phyloP scores from a whole-genome alignment of 2,113 vertebrate species.

The Calyptommatus sinebrachiatus region DNA sequence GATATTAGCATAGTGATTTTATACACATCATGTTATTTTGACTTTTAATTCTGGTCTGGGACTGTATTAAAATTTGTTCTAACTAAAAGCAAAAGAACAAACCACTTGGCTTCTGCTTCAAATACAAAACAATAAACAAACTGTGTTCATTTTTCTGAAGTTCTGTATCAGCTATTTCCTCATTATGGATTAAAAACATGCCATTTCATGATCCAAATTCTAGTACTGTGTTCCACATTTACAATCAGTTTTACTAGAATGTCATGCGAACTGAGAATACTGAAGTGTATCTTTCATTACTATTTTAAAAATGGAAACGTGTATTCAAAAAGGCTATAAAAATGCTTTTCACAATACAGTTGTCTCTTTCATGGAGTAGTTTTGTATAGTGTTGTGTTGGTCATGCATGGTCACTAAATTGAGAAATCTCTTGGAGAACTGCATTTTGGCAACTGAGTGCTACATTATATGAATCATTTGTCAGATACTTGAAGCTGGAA shows the following conservation, averaged over 20 bases:
- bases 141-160: too few species aligned
- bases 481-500: too few species aligned
- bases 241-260: conserved; percentile 9
- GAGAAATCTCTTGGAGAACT: too few species aligned
- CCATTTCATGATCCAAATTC: neutral
- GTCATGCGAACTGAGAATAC: neutral
- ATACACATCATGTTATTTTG: too few species aligned
- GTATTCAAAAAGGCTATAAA: conserved; percentile 35
- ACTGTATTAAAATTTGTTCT: too few species aligned
- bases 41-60: too few species aligned
- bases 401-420: too few species aligned
- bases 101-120: neutral
- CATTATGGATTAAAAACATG: neutral
- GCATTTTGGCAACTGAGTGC: too few species aligned
- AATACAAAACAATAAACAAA: neutral
- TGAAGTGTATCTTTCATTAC: conserved; percentile 13
- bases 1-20: too few species aligned
- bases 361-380: too few species aligned
- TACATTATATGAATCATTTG: too few species aligned
- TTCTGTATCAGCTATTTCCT: neutral
- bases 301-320: neutral
- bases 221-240: neutral
- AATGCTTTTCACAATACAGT: conserved; percentile 31
- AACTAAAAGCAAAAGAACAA: neutral
- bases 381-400: too few species aligned